Evolutionary conservation across 1,140 invertebrate genomes (phyloP), one percentile per base, ranked within the genome.

Genomic region (Elymnias hypermnestra): DNA sequence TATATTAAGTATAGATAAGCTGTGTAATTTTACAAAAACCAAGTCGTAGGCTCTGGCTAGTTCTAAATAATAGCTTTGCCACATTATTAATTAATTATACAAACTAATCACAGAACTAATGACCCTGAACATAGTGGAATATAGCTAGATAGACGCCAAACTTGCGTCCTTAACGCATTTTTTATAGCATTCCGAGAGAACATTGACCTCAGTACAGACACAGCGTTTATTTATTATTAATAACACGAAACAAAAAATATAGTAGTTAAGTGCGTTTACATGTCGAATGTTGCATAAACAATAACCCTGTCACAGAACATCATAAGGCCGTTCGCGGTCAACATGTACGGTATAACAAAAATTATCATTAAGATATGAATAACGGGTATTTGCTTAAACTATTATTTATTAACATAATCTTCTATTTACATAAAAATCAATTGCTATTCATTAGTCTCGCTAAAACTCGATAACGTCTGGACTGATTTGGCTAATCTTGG

Each of bases 161-260:
- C 49, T 61, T 55, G 62, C 71, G 77, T 82, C 76, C 76, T 83
- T 83, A 82, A 53, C 63, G 56, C 67, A 82, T 79, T 83, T 83
- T 84, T 82, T 77, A 81, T 63, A 75, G 63, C 76, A 78, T 83
- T 75, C 76, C 65, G 26, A 52, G 39, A 58, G 76, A 70, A 57
- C 74, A 50, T 77, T 73, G 81, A 82, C 77, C 81, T 74, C 68
- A 54, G 60, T 75, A 77, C 63, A 58, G 57, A 71, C 63, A 67
- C 72, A 68, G 53, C 52, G 71, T 75, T 78, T 76, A 74, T 72
- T 79, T 63, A 71, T 79, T 72, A 72, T 65, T 70, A 78, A 72
- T 68, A 72, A 67, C 61, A 72, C 49, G 40, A 49, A 63, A 63
- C 70, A 79, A 83, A 77, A 83, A 78, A 62, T 8, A 7, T 75